These are phyloP conservation scores for Poecilus cupreus DNA, from an alignment of 2,888 invertebrate genomes.

Conservation along the genomic window DNA sequence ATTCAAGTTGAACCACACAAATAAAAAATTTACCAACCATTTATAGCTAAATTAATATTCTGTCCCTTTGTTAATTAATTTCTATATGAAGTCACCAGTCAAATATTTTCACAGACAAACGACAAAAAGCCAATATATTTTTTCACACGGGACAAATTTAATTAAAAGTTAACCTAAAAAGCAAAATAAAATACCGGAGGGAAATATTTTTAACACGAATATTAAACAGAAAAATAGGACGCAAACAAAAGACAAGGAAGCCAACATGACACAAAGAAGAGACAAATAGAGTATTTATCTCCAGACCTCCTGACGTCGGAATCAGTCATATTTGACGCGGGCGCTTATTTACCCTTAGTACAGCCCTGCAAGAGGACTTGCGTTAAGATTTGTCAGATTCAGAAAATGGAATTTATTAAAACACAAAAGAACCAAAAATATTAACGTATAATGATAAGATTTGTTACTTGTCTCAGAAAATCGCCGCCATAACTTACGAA, in stretches of 20 bases:
- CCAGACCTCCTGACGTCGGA: background rate
- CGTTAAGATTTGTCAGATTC: conserved; percentile 9
- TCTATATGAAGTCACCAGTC: too few species aligned
- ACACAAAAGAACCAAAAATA: conserved; percentile 29
- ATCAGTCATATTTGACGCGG: conserved; percentile 10
- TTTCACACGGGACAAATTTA: background rate
- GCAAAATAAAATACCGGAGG: background rate
- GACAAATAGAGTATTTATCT: background rate
- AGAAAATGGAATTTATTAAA: conserved; percentile 36
- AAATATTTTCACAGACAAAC: too few species aligned
- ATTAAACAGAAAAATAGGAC: background rate
- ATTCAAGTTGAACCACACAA: background rate
- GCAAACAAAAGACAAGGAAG: background rate
- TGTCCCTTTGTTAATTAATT: too few species aligned
- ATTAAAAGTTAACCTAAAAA: background rate
- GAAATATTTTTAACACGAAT: background rate
- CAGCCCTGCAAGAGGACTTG: background rate
- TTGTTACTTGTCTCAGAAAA: conserved; percentile 14
- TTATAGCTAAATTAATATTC: background rate
- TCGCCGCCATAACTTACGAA: background rate
- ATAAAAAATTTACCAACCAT: background rate
- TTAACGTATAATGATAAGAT: conserved; percentile 19
- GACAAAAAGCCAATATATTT: background rate
- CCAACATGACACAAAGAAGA: background rate
- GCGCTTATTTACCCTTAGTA: background rate